Conservation (phyloP, 2,113 vertebrate species). For the Scatophagus argus region DNA sequence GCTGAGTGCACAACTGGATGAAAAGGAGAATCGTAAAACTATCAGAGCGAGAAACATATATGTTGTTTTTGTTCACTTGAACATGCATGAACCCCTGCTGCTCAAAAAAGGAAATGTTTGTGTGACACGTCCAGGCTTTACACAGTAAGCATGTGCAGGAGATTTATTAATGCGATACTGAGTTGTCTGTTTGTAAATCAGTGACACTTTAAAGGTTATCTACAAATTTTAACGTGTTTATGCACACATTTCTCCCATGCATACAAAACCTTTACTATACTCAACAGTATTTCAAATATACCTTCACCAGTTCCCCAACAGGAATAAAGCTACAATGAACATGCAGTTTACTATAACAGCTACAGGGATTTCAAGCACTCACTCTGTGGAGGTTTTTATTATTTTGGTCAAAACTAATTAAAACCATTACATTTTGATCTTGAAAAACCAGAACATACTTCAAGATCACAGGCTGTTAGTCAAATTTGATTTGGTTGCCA, state of each 20-base stretch:
- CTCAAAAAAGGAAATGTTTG: conserved; percentile 54
- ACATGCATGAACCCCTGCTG: not conserved
- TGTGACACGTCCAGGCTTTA: conserved; percentile 20
- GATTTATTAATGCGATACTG: not conserved
- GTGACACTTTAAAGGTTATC: conserved; percentile 7
- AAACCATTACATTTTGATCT: not conserved
- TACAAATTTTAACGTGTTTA: conserved; percentile 10
- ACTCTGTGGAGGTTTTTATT: not conserved
- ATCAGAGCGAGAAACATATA: conserved; percentile 26
- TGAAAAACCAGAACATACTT: not conserved
- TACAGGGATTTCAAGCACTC: not conserved
- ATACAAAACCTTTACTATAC: not conserved
- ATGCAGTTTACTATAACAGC: not conserved
- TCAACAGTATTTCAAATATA: not conserved
- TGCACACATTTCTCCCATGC: not conserved
- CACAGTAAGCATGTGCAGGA: conserved; percentile 16
- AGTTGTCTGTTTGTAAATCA: not conserved
- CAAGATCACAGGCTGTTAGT: not conserved
- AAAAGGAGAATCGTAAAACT: conserved; percentile 43
- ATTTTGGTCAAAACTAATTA: not conserved
- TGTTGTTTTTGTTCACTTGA: conserved; percentile 14
- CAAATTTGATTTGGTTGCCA: no score
- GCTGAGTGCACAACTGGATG: conserved; percentile 13
- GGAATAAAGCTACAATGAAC: not conserved
- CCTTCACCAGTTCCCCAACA: not conserved